Conservation (phyloP, 1,140 invertebrate genomes). For the Drosophila parvula region DNA sequence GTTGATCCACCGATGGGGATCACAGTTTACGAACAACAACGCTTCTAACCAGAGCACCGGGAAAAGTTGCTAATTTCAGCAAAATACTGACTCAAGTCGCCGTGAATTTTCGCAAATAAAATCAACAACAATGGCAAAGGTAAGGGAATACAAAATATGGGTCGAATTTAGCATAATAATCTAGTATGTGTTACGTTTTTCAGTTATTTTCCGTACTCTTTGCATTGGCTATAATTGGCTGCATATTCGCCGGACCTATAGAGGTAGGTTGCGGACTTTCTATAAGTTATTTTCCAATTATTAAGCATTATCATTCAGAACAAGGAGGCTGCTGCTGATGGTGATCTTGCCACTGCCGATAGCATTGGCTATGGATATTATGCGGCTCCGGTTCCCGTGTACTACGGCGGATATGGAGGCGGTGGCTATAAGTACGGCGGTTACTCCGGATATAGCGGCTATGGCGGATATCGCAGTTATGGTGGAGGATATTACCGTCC, state of each 20-base stretch:
- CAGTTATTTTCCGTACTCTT: conserved; percentile 39
- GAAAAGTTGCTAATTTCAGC: conserved; percentile 64
- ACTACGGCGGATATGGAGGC: conserved; percentile 50
- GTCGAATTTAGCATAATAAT: conserved; percentile 7
- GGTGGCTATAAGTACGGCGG: conserved; percentile 60
- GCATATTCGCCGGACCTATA: conserved; percentile 20
- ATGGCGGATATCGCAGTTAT: conserved; percentile 50
- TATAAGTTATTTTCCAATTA: not conserved
- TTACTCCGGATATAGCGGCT: conserved; percentile 23
- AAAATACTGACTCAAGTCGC: conserved; percentile 9
- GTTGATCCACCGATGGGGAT: conserved; percentile 26
- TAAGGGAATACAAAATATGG: conserved; percentile 19
- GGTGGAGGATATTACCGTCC: conserved; percentile 55
- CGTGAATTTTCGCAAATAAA: conserved; percentile 58
- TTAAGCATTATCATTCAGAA: not conserved
- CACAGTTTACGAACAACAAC: conserved; percentile 61
- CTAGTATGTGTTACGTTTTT: conserved; percentile 5
- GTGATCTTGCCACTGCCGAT: conserved; percentile 54
- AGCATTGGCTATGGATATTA: conserved; percentile 62
- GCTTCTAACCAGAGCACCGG: conserved; percentile 41
- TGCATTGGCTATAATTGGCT: conserved; percentile 13
- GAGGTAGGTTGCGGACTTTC: conserved; percentile 7
- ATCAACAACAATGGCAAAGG: conserved; percentile 63
- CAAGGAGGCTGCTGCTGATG: conserved; percentile 5
- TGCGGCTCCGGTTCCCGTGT: conserved; percentile 40